These are phyloP conservation scores for Criorhina ranunculi DNA, from an alignment of 2,888 invertebrate species.

Conservation along the genomic window DNA sequence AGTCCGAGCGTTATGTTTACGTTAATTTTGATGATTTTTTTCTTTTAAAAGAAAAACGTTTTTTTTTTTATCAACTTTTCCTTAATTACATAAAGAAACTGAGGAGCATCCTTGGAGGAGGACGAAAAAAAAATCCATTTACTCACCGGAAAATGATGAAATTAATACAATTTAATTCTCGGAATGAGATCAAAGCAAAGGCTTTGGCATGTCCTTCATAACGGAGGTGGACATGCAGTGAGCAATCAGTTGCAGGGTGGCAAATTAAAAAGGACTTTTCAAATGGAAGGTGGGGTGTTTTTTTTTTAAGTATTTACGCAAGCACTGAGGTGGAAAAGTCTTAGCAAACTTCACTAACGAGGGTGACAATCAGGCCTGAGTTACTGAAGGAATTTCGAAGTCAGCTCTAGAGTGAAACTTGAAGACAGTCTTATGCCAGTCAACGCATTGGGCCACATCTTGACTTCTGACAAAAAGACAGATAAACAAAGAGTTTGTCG, in stretches of 20 bases:
- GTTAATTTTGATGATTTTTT: slow-evolving; percentile 61
- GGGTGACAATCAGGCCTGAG: too few relatives aligned
- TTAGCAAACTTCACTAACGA: neutral
- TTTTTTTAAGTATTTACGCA: neutral
- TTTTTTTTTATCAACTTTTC: slow-evolving; percentile 41
- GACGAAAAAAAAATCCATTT: slow-evolving; percentile 51
- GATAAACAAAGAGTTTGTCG: too few relatives aligned
- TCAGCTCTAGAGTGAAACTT: neutral
- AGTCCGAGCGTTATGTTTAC: slow-evolving; percentile 50
- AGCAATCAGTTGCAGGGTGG: slow-evolving; percentile 37
- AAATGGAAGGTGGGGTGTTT: neutral
- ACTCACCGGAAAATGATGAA: slow-evolving; percentile 60
- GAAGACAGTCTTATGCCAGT: too few relatives aligned
- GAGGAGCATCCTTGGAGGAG: neutral
- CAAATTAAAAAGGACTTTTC: slow-evolving; percentile 12
- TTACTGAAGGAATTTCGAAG: neutral
- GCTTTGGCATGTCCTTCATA: neutral
- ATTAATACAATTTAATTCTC: slow-evolving; percentile 57
- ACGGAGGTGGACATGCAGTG: slow-evolving; percentile 10
- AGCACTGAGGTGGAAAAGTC: neutral
- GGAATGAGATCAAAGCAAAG: slow-evolving; percentile 57
- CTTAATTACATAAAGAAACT: slow-evolving; percentile 71
- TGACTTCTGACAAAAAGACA: too few relatives aligned
- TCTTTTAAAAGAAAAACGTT: slow-evolving; percentile 8
- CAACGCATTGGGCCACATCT: too few relatives aligned